Evolutionary conservation across 1,140 invertebrate species (phyloP).

Genomic region (Propsilocerus akamusi): DNA sequence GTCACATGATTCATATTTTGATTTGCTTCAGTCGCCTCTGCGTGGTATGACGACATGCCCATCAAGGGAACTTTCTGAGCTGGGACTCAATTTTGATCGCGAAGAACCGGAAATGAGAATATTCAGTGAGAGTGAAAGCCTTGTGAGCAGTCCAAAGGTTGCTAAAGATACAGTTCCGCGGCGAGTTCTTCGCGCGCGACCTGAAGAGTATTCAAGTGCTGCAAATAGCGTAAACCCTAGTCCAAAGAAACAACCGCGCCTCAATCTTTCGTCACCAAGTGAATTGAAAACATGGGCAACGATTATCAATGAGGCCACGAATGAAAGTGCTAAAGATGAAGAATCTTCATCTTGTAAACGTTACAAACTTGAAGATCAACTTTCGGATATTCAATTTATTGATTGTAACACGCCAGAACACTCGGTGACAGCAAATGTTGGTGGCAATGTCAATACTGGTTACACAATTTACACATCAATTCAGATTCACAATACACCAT

Average conservation of each 20-base stretch:
- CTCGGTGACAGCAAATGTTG: constrained; percentile 10
- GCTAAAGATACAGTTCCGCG: constrained; percentile 26
- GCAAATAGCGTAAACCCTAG: constrained; percentile 32
- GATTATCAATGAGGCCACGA: constrained; percentile 1
- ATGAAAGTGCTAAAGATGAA: constrained; percentile 11
- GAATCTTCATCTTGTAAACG: constrained; percentile 29
- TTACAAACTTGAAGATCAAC: constrained; percentile 36
- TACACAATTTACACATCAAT: constrained; percentile 9
- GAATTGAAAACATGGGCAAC: constrained; percentile 6
- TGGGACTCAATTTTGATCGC: constrained; percentile 62
- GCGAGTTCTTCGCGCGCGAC: constrained; percentile 24
- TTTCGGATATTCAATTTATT: constrained; percentile 40
- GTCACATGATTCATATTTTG: constrained; percentile 87
- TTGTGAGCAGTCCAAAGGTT: constrained; percentile 31
- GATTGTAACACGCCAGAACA: constrained; percentile 39
- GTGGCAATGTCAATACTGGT: constrained; percentile 7
- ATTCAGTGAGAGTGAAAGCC: constrained; percentile 64
- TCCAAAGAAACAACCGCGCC: constrained; percentile 31
- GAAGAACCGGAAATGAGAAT: constrained; percentile 72
- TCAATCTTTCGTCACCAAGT: constrained; percentile 24
- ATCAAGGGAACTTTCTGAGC: constrained; percentile 53
- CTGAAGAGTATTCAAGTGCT: constrained; percentile 28
- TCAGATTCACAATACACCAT: constrained; percentile 20
- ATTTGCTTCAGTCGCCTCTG: constrained; percentile 34
- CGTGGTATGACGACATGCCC: constrained; percentile 25